Percentiles rank a stretch among this genome's conserved stretches.
phyloP scores from a whole-genome alignment of 2,113 vertebrate genomes.

The Ploceus nigricollis region DNA sequence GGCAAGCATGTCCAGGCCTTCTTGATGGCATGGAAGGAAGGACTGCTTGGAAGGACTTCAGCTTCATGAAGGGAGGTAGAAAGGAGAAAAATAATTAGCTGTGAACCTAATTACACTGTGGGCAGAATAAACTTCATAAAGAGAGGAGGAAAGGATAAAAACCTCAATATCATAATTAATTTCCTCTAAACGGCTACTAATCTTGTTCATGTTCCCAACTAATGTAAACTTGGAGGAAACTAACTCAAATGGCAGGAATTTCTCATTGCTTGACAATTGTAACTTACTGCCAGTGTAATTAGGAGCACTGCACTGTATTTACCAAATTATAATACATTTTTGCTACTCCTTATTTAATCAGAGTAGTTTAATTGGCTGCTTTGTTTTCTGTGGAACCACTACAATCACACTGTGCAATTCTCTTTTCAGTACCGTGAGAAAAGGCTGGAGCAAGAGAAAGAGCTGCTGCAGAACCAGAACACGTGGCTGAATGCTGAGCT shows the following conservation, averaged over 20 bases:
- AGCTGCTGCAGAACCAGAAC: slow-evolving; percentile 85
- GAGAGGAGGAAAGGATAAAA: neutral
- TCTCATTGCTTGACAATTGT: neutral
- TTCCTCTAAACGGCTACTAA: neutral
- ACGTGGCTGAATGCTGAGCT: slow-evolving; percentile 89
- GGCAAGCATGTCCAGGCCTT: neutral
- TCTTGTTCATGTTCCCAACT: neutral
- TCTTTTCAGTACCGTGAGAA: slow-evolving; percentile 87
- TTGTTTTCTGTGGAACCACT: neutral
- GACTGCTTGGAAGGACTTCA: neutral
- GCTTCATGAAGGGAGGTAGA: neutral
- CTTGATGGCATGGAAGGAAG: neutral
- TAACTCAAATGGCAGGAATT: neutral
- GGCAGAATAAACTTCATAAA: neutral
- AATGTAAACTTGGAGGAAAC: neutral
- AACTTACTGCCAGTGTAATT: neutral
- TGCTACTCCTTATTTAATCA: neutral
- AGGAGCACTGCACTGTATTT: neutral
- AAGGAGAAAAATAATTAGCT: neutral
- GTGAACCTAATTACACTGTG: neutral
- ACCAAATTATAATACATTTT: neutral
- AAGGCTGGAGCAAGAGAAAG: slow-evolving; percentile 93
- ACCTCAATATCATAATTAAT: neutral
- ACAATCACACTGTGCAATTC: neutral
- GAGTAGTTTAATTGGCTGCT: neutral